Percentiles rank a stretch among this genome's conserved stretches.
phyloP scores from a whole-genome alignment of 2,113 vertebrate genomes.

The Fulmarus glacialis region DNA sequence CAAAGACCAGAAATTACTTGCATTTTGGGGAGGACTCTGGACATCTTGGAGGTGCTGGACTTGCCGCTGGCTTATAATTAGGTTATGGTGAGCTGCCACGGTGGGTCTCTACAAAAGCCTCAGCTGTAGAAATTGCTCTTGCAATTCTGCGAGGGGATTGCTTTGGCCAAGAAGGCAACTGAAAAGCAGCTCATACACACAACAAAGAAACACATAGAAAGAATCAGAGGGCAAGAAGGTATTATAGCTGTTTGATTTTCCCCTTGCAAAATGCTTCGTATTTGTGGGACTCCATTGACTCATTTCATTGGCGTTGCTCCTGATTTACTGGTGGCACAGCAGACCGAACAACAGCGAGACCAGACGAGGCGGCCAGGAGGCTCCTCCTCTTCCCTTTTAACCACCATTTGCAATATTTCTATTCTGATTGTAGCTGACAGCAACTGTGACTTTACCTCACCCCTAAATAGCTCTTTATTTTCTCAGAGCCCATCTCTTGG shows the following conservation, averaged over 20 bases:
- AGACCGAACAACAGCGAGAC: accelerated
- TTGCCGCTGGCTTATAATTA: neutral
- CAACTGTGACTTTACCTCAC: neutral
- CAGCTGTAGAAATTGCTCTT: neutral
- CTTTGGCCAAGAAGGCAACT: neutral
- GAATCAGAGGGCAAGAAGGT: neutral
- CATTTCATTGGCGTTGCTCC: neutral
- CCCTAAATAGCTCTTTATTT: neutral
- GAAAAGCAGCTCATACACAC: neutral
- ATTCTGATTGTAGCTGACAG: neutral
- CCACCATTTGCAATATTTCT: neutral
- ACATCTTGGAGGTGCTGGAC: neutral
- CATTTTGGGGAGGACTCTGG: neutral
- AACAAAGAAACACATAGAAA: neutral
- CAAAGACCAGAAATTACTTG: neutral
- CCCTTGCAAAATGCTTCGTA: neutral
- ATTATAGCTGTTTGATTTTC: neutral
- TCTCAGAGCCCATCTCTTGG: neutral
- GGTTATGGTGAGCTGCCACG: neutral
- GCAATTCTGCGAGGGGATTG: neutral
- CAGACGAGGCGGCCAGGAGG: neutral
- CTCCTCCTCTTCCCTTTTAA: neutral
- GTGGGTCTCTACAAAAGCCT: neutral
- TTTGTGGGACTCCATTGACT: neutral
- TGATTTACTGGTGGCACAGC: neutral